These are phyloP conservation scores for Drosophila trapezifrons DNA, from an alignment of 1,140 invertebrate genomes.

Conservation along the genomic window DNA sequence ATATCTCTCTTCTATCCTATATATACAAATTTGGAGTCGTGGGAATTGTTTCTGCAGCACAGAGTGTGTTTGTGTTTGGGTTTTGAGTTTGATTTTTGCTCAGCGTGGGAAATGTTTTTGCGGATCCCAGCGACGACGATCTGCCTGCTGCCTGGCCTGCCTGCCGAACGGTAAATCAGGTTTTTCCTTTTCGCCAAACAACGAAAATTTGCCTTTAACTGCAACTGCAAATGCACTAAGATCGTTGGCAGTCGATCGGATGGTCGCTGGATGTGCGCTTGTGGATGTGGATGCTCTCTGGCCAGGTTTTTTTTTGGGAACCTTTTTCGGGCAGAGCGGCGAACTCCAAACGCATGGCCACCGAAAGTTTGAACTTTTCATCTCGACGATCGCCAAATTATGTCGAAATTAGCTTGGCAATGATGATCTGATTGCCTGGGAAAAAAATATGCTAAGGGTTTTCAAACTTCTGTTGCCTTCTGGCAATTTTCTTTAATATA, in stretches of 20 bases:
- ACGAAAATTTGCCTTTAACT: conserved; percentile 53
- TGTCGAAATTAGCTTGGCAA: conserved; percentile 23
- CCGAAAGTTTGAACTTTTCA: conserved; percentile 58
- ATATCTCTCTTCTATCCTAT: conserved; percentile 57
- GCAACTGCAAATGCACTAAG: conserved; percentile 29
- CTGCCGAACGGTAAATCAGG: conserved; percentile 75
- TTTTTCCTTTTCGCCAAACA: conserved; percentile 66
- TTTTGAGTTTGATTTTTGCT: conserved; percentile 56
- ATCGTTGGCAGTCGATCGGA: conserved; percentile 63
- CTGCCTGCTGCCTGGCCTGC: conserved; percentile 15
- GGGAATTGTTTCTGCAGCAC: conserved; percentile 63
- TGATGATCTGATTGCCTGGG: conserved; percentile 23
- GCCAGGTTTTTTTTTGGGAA: conserved; percentile 28
- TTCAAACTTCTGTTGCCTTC: background rate
- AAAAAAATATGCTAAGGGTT: background rate
- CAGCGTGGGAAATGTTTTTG: conserved; percentile 77
- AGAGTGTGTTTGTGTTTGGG: conserved; percentile 50
- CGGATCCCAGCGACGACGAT: conserved; percentile 51
- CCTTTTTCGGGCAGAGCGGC: conserved; percentile 34
- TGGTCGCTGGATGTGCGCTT: conserved; percentile 39
- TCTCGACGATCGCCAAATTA: conserved; percentile 34
- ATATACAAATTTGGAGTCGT: conserved; percentile 83
- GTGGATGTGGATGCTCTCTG: conserved; percentile 14
- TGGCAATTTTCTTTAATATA: background rate
- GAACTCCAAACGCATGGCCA: conserved; percentile 43